phyloP scores from a whole-genome alignment of 2,888 invertebrate species.

The Cetonia aurata region DNA sequence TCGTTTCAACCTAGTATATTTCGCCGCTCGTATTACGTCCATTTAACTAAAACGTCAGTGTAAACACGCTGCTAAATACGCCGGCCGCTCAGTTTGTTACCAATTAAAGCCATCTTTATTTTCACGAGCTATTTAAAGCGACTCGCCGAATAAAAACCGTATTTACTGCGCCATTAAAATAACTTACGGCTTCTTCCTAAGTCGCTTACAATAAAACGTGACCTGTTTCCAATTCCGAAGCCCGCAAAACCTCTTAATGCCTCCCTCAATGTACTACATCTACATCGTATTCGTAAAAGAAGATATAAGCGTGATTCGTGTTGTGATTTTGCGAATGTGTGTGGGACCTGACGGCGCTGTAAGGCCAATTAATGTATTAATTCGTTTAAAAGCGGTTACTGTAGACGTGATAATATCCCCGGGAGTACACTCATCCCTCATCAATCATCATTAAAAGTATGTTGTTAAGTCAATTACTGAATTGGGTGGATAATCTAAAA shows the following conservation, averaged over 20 bases:
- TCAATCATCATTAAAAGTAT: constrained; percentile 20
- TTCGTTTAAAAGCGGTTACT: not conserved
- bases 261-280: too few species aligned
- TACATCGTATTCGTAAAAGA: too few species aligned
- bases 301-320: not conserved
- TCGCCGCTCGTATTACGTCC: not conserved
- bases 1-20: constrained; percentile 1
- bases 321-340: too few species aligned
- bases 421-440: not conserved
- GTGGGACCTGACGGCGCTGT: not conserved
- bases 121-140: constrained; percentile 25
- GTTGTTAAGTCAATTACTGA: constrained; percentile 13
- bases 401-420: not conserved
- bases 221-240: constrained; percentile 26
- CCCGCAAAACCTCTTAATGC: constrained; percentile 1
- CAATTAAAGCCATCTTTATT: constrained; percentile 31
- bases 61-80: constrained; percentile 15
- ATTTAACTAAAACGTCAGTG: constrained; percentile 16
- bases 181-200: constrained; percentile 31
- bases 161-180: constrained; percentile 35
- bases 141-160: constrained; percentile 18
- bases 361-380: not conserved
- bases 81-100: constrained; percentile 1
- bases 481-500: constrained; percentile 13
- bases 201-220: constrained; percentile 31